Base-by-base conservation (phyloP, 2,113 vertebrate genomes). In the Petrocephalus zakoni region DNA sequence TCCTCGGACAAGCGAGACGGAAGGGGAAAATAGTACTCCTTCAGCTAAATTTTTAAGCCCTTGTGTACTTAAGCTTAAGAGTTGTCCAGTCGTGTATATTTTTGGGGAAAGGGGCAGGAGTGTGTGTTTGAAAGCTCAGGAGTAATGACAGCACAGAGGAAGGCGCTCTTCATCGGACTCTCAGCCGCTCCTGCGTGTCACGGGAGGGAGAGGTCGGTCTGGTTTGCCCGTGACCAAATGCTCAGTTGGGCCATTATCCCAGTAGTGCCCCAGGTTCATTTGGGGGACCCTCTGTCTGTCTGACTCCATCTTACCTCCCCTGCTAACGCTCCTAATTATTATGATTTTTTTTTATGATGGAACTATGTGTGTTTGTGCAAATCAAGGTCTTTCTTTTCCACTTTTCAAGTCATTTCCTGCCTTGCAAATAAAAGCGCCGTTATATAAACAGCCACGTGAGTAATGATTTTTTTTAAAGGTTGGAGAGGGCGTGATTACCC, bases 391-490 rank as follows among this genome's bases (percentile, higher is more conserved):
- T 90, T 37, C 3, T 68, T 90, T 90, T 86, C 75, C 47, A 88
- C 52, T 22, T 88, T 42, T 87, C 68, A 19, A 88, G 68, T 25
- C 81, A 7, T 86, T 88, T 91, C 89, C 68, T 84, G 21, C 68
- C 29, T 68, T 47, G 37, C 87, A 52, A 75, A 75, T 75, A 87
- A 68, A 52, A 42, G 25, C 37, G 64, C 55, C 52, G 53, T 91
- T 87, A 90, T 88, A 49, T 88, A 90, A 68, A 91, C 68, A 86
- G 55, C 82, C 86, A 64, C 68, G 42, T 89, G 90, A 88, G 90
- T 90, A 89, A 89, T 89, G 83, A 34, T 86, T 89, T 91, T 89
- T 91, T 90, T 68, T 83, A 85, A 68, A 78, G 85, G 58, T 34
- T 55, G 22, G 25, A 78, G 47, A 55, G 15, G 88, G 5, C 64